phyloP scores from a whole-genome alignment of 2,797 vertebrate species.

The Carduelis carduelis region DNA sequence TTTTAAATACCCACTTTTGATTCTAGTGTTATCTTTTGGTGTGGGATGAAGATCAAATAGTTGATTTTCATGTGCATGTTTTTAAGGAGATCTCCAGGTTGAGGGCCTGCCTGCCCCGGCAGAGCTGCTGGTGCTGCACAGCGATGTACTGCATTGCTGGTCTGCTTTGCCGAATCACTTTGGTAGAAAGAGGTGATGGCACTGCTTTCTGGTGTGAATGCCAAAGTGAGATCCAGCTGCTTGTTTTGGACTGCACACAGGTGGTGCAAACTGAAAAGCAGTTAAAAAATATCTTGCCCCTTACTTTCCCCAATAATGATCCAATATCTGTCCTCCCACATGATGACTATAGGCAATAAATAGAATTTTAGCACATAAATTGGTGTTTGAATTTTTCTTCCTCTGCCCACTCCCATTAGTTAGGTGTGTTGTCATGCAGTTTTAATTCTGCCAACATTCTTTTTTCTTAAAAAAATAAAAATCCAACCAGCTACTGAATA shows the following conservation, averaged over 20 bases:
- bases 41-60: not conserved
- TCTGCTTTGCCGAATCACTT: not conserved
- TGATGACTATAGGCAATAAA: not conserved
- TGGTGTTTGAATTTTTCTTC: not conserved
- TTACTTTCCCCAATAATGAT: not conserved
- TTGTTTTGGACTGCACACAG: not conserved
- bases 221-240: not conserved
- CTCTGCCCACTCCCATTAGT: not conserved
- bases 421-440: not conserved
- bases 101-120: not conserved
- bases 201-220: not conserved
- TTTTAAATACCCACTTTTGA: not conserved
- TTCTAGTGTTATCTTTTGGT: not conserved
- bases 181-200: not conserved
- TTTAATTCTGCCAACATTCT: not conserved
- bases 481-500: not conserved
- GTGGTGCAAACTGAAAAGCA: not conserved
- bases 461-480: not conserved
- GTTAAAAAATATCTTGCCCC: not conserved
- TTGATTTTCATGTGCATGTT: not conserved
- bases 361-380: not conserved
- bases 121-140: fast-evolving
- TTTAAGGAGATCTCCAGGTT: not conserved
- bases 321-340: not conserved
- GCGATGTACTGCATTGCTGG: fast-evolving